Base-by-base conservation (phyloP, 1,140 invertebrate genomes). In the Eumaeus atala region DNA sequence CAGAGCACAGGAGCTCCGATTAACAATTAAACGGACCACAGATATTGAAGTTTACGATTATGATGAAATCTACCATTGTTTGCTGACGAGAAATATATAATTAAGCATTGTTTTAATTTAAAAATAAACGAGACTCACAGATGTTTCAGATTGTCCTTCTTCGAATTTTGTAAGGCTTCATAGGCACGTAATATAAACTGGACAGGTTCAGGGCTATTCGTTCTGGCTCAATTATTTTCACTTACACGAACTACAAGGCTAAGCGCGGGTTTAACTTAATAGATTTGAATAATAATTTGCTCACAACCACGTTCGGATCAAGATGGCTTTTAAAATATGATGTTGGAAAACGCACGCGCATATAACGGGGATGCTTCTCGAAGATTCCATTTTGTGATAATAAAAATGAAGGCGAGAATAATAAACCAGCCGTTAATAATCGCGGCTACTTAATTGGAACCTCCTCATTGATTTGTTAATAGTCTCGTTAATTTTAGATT, bases 371-470 rank as follows among this genome's bases (percentile, higher is more conserved):
- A 57, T 56, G 54, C 60, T 67, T 62, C 54, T 50, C 58, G 56
- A 70, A 83, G 79, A 83, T 83, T 72, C 72, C 76, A 83, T 84
- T 81, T 83, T 59, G 59, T 76, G 80, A 81, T 84, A 74, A 66
- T 72, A 59, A 67, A 64, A 61, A 59, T 61, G 37, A 59, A 67
- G 68, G 66, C 69, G 67, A 70, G 71, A 76, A 74, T 65, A 65
- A 67, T 70, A 70, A 74, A 67, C 70, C 69, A 64, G 54, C 70
- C 64, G 63, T 66, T 77, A 74, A 79, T 74, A 74, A 74, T 66
- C 61, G 48, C 48, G 51, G 74, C 72, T 77, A 74, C 72, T 80
- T 78, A 81, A 84, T 84, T 84, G 76, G 70, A 79, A 77, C 63
- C 62, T 61, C 75, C 61, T 73, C 70, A 77, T 75, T 78, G 77